Base-by-base conservation (phyloP, 1,140 invertebrate genomes). In the Drosophila melanica region DNA sequence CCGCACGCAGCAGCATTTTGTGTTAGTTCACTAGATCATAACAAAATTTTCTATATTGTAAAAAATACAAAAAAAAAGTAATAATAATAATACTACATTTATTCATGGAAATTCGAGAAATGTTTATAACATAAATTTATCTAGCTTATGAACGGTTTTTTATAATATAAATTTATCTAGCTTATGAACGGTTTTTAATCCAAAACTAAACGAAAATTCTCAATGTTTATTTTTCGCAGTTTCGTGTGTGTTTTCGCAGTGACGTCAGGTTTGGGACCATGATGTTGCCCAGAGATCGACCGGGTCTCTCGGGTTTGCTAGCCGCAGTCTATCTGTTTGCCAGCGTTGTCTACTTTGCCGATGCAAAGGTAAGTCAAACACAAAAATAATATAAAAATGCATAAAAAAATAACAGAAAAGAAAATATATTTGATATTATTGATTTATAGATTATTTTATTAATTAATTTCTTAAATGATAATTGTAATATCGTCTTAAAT, bases 331-430 rank as follows among this genome's bases (percentile, higher is more conserved):
- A 48, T 73, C 44, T 91, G 44, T 45, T 91, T 20, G 72, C 77
- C 42, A 75, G 86, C 70, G 64, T 81, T 53, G 79, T 79, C 51
- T 86, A 75, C 59, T 73, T 86, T 48, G 75, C 68, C 0, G 68
- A 86, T 41, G 82, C 82, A 66, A 89, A 79, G 87, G 90, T 91
- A 70, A 91, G 90, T 90, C n/a, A n/a, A n/a, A n/a, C n/a, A n/a
- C n/a, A 3, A 27, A 16, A 75, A 10, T 12, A 14, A 53, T 20
- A 16, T 12, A 12, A 41, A 14, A 18, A 18, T 18, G 18, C 18
- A 18, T 23, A 23, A 23, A 23, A 23, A 23, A 23, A 23, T 18
- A 18, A 18, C 18, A 18, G 2, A 18, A 18, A 18, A 2, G 18
- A 18, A 23, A 0, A 23, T 23, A 23, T 23, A 23, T 23, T 23